Conservation (phyloP, 2,113 vertebrate genomes). For the Eretmodus cyanostictus region DNA sequence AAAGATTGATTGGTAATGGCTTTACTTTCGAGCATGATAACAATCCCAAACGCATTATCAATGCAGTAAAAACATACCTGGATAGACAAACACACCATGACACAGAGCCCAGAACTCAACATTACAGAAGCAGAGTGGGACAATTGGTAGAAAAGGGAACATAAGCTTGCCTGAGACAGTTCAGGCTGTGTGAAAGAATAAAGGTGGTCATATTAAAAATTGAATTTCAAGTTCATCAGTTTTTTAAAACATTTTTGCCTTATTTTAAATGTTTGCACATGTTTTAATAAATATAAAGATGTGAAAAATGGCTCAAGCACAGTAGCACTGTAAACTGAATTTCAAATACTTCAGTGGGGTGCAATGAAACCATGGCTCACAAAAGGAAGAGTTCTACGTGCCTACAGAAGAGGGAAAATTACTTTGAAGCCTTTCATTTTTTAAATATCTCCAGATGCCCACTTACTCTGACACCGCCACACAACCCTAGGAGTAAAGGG, state of each 20-base stretch:
- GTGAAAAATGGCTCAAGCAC: not conserved
- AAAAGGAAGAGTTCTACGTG: accelerated
- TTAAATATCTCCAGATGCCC: not conserved
- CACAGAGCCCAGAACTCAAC: not conserved
- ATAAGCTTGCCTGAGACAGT: not conserved
- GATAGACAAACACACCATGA: not conserved
- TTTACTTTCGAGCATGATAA: not conserved
- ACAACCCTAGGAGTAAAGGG: not conserved
- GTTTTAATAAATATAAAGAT: not conserved
- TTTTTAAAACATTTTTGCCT: not conserved
- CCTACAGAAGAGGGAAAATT: not conserved
- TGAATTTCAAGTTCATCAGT: not conserved
- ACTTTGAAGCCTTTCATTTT: not conserved
- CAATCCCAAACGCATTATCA: not conserved
- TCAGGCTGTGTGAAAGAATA: not conserved
- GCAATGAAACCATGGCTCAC: not conserved
- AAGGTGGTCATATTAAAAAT: not conserved
- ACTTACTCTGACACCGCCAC: not conserved
- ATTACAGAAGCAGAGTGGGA: not conserved
- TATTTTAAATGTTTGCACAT: not conserved
- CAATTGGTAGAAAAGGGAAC: not conserved
- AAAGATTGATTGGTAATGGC: not conserved
- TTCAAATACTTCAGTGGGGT: not conserved
- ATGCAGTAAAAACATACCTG: not conserved
- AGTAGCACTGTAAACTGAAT: not conserved